Evolutionary conservation across 2,797 vertebrate species (phyloP).

Genomic region (Pampus argenteus): DNA sequence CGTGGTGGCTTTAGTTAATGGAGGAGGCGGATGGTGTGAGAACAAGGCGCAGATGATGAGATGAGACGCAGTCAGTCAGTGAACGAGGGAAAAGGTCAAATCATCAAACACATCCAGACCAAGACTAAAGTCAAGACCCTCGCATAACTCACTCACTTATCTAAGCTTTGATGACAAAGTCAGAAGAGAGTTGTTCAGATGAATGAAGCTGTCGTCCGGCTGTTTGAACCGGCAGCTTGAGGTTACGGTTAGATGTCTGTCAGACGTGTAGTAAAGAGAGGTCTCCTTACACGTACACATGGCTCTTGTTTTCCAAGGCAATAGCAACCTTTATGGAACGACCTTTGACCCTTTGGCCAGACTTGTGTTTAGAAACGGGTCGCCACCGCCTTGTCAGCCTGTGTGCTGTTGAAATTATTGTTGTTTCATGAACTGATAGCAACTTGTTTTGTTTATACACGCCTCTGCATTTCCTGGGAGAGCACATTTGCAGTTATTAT

Average conservation of each 20-base stretch:
- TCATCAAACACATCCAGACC: background rate
- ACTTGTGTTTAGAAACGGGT: background rate
- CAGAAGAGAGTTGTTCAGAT: conserved; percentile 27
- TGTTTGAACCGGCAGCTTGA: conserved; percentile 18
- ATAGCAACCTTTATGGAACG: background rate
- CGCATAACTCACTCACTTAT: conserved; percentile 29
- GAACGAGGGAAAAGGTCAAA: conserved; percentile 15
- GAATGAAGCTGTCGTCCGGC: conserved; percentile 5
- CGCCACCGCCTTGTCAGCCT: background rate
- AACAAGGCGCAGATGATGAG: background rate
- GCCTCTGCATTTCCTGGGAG: background rate
- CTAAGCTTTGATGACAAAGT: conserved; percentile 27
- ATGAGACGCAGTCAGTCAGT: background rate
- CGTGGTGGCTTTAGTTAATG: background rate
- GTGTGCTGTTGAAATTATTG: no score
- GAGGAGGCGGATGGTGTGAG: background rate
- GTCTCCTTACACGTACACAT: conserved; percentile 21
- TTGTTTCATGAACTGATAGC: no score
- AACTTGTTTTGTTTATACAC: no score
- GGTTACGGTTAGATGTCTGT: conserved; percentile 1
- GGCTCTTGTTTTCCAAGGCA: conserved; percentile 34
- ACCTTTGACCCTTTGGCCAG: conserved; percentile 29
- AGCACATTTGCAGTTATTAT: background rate
- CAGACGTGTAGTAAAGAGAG: conserved; percentile 25
- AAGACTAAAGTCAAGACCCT: background rate